phyloP scores from a whole-genome alignment of 2,113 vertebrate genomes.

The Dromas ardeola region DNA sequence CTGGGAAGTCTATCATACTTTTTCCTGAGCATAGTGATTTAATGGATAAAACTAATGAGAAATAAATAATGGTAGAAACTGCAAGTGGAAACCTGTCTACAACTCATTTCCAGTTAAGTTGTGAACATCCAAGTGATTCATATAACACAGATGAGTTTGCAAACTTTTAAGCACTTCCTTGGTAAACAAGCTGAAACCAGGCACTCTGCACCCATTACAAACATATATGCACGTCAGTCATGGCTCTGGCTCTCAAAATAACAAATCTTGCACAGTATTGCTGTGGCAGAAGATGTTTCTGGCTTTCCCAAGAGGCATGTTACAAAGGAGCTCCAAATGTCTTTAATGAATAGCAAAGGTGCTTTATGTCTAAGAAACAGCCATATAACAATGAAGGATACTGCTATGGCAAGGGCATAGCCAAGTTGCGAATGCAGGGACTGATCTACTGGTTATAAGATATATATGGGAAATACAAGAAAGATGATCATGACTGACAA shows the following conservation, averaged over 20 bases:
- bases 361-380: not conserved
- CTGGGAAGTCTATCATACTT: not conserved
- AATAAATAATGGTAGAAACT: not conserved
- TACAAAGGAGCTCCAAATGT: not conserved
- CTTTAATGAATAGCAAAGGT: not conserved
- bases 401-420: not conserved
- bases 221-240: not conserved
- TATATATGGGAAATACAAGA: not conserved
- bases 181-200: not conserved
- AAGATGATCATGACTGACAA: not conserved
- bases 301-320: not conserved
- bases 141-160: not conserved
- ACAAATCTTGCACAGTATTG: not conserved
- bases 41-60: not conserved
- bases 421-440: not conserved
- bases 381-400: not conserved
- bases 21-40: not conserved
- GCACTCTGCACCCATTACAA: not conserved
- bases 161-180: not conserved
- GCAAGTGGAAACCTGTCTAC: not conserved
- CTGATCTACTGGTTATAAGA: not conserved
- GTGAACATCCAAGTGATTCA: not conserved
- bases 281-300: not conserved
- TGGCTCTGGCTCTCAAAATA: not conserved
- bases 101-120: not conserved